phyloP scores from a whole-genome alignment of 2,888 invertebrate species.

The Drosophila diplacantha region DNA sequence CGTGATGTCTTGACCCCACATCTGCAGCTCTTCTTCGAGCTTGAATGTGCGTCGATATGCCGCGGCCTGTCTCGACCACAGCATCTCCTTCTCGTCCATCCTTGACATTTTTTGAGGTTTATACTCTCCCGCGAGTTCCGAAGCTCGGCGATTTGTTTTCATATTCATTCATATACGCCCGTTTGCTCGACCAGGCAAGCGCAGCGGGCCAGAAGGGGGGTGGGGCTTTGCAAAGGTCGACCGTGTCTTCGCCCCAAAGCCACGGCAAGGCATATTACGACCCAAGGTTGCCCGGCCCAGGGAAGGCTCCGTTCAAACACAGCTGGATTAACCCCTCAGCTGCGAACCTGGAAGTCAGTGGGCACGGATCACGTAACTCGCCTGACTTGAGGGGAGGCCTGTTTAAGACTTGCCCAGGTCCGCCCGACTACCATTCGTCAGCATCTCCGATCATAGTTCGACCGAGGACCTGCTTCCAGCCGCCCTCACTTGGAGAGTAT shows the following conservation, averaged over 20 bases:
- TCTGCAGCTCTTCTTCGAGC: too few species aligned
- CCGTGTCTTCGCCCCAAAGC: neutral
- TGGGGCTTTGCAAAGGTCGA: neutral
- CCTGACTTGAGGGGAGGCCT: neutral
- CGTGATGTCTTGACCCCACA: too few species aligned
- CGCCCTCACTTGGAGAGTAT: neutral
- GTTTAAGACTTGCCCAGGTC: neutral
- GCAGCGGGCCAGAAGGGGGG: neutral
- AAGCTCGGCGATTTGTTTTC: neutral
- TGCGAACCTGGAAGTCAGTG: constrained; percentile 1
- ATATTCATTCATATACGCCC: neutral
- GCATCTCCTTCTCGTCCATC: too few species aligned
- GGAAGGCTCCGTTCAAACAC: neutral
- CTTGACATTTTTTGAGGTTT: neutral
- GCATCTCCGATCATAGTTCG: neutral
- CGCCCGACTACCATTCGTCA: neutral
- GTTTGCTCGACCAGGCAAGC: neutral
- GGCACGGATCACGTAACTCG: neutral
- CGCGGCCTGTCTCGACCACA: too few species aligned
- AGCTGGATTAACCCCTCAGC: neutral
- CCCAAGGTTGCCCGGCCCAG: neutral
- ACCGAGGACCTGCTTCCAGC: neutral
- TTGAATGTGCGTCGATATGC: too few species aligned
- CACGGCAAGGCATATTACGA: neutral
- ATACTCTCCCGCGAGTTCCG: neutral